These are phyloP conservation scores for Macquaria australasica DNA, from an alignment of 2,113 vertebrate genomes.

Conservation along the genomic window DNA sequence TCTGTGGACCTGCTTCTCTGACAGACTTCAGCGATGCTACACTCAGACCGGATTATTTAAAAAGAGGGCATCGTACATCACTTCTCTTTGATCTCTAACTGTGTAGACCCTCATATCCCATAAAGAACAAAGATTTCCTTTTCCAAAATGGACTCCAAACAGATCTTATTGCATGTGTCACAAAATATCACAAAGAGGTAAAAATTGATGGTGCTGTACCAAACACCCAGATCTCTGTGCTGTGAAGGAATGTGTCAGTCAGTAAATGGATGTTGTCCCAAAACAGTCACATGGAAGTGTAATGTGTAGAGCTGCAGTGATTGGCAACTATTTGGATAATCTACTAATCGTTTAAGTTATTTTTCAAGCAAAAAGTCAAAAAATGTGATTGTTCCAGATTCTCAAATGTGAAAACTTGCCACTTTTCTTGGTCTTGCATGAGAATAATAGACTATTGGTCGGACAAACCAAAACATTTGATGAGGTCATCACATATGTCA, in stretches of 20 bases:
- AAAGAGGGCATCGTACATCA: constrained; percentile 19
- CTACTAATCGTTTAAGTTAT: no score
- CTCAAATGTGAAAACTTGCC: no score
- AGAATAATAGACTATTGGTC: no score
- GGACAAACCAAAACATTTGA: no score
- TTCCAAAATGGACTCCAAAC: background rate
- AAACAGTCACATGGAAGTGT: background rate
- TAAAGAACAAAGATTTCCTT: background rate
- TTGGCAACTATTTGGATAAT: no score
- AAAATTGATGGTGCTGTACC: background rate
- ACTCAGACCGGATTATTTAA: background rate
- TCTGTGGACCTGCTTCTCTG: constrained; percentile 21
- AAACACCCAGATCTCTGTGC: no score
- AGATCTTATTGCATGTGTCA: background rate
- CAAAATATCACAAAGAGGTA: background rate
- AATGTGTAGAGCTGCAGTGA: no score
- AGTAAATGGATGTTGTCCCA: background rate
- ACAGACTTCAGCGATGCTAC: background rate
- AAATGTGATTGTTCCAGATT: no score
- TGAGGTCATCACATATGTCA: no score
- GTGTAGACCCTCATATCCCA: background rate
- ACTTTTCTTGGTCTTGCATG: no score
- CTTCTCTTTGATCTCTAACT: constrained; percentile 5
- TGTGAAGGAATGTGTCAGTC: background rate
- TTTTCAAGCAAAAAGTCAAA: no score